Evolutionary conservation across 2,797 vertebrate species (phyloP), one percentile per base, ranked within the genome.

Genomic region (Phalanger gymnotis): DNA sequence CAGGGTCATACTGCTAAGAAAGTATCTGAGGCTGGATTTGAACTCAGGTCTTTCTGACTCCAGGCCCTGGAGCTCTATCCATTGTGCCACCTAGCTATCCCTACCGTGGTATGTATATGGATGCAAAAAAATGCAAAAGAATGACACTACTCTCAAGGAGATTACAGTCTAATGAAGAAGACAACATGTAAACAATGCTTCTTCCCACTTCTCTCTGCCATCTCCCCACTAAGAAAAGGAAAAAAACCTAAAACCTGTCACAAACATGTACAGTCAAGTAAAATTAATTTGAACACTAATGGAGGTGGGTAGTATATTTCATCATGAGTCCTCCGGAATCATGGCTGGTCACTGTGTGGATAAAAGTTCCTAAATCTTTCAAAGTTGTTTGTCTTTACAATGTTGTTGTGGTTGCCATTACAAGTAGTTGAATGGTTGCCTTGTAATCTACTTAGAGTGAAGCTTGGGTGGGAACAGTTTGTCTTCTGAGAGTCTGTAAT

Each of bases 391-490:
- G 5, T 73, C 57, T 19, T 73, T 73, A 73, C 14, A n/a, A 19
- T 19, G 30, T 22, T 73, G 1, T 73, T 66, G n/a, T n/a, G n/a
- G n/a, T n/a, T n/a, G n/a, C n/a, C n/a, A n/a, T n/a, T n/a, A n/a
- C n/a, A n/a, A n/a, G n/a, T 66, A 61, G 54, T 54, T 27, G 51
- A 5, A 0, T n/a, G 58, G 90, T 94, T 93, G 55, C 73, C 57
- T 27, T 27, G 2, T 25, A 13, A 10, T 93, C 89, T 34, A 14
- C 58, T 92, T 92, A 58, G 58, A 61, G 27, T 19, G 54, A 58
- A 96, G 58, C 81, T 90, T 31, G 10, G 47, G 54, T 90, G 58
- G 97, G 96, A 95, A 94, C 27, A 92, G 87, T 87, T 89, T 94
- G 31, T 90, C 28, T 54, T 51, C 10, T 25, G 56, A 93, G 89